phyloP scores from a whole-genome alignment of 1,140 invertebrate genomes.

The Heliconius nattereri region DNA sequence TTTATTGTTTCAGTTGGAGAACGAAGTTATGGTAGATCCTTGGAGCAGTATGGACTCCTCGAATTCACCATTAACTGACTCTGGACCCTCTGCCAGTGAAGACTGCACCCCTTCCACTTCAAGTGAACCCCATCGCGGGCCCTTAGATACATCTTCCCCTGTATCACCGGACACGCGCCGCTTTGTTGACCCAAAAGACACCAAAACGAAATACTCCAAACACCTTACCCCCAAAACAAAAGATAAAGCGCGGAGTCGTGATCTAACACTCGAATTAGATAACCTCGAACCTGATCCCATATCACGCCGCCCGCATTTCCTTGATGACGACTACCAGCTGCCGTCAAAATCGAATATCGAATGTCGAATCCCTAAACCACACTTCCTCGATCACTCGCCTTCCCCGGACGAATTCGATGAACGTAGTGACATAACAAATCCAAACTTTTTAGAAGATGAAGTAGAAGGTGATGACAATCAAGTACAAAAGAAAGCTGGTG shows the following conservation, averaged over 20 bases:
- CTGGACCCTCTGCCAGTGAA: conserved; percentile 75
- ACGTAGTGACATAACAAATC: conserved; percentile 74
- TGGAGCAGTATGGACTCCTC: conserved; percentile 81
- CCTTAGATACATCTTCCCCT: conserved; percentile 54
- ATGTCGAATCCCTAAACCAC: conserved; percentile 79
- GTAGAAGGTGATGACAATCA: conserved; percentile 65
- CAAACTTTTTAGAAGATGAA: conserved; percentile 76
- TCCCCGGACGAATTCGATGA: conserved; percentile 79
- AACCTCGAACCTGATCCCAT: conserved; percentile 61
- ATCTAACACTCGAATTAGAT: conserved; percentile 70
- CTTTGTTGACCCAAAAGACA: conserved; percentile 61
- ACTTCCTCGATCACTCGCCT: conserved; percentile 78
- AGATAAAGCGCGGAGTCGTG: conserved; percentile 71
- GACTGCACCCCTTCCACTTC: conserved; percentile 76
- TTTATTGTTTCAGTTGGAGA: conserved; percentile 80
- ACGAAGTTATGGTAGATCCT: conserved; percentile 80
- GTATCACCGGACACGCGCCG: conserved; percentile 60
- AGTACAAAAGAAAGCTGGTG: conserved; percentile 72
- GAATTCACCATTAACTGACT: conserved; percentile 78
- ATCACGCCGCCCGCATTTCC: conserved; percentile 81
- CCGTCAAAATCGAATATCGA: conserved; percentile 80
- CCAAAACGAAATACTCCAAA: conserved; percentile 54
- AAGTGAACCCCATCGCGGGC: conserved; percentile 58
- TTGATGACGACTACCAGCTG: conserved; percentile 83
- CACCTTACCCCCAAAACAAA: conserved; percentile 45